Percentiles rank a stretch among this genome's conserved stretches.
These are phyloP conservation scores for Blastobasis lacticolella DNA, from an alignment of 2,888 invertebrate genomes.

Conservation along the genomic window DNA sequence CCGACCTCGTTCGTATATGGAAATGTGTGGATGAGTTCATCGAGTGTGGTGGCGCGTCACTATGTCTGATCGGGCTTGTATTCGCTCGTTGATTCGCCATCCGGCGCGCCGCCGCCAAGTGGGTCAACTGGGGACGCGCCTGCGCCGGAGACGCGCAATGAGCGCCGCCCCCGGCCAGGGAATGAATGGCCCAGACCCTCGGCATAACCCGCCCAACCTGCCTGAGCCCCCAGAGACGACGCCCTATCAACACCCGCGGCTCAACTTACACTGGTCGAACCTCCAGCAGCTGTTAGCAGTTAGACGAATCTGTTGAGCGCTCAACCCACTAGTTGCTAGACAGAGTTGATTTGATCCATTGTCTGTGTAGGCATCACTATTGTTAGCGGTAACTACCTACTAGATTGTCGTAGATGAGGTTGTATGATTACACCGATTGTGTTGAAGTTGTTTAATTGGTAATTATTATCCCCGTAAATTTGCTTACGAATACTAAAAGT, in stretches of 20 bases:
- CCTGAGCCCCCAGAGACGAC: constrained; percentile 46
- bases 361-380: constrained; percentile 26
- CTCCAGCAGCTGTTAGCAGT: constrained; percentile 42
- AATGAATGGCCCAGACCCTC: constrained; percentile 60
- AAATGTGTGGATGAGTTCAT: constrained; percentile 16
- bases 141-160: constrained; percentile 68
- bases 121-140: constrained; percentile 69
- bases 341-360: constrained; percentile 37
- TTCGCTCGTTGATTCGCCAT: constrained; percentile 61
- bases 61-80: constrained; percentile 51
- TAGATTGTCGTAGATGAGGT: too few relatives aligned
- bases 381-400: constrained; percentile 15
- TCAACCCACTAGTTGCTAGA: constrained; percentile 65
- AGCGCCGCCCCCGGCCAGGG: constrained; percentile 63
- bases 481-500: too few relatives aligned
- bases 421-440: too few relatives aligned
- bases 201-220: constrained; percentile 32
- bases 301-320: constrained; percentile 58
- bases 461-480: too few relatives aligned
- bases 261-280: constrained; percentile 32
- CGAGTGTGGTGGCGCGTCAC: constrained; percentile 41
- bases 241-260: constrained; percentile 30
- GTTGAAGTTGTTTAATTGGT: too few relatives aligned
- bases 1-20: constrained; percentile 2
- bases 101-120: constrained; percentile 48